phyloP scores from a whole-genome alignment of 2,888 invertebrate genomes.

The Cryptocheilus praepositus region DNA sequence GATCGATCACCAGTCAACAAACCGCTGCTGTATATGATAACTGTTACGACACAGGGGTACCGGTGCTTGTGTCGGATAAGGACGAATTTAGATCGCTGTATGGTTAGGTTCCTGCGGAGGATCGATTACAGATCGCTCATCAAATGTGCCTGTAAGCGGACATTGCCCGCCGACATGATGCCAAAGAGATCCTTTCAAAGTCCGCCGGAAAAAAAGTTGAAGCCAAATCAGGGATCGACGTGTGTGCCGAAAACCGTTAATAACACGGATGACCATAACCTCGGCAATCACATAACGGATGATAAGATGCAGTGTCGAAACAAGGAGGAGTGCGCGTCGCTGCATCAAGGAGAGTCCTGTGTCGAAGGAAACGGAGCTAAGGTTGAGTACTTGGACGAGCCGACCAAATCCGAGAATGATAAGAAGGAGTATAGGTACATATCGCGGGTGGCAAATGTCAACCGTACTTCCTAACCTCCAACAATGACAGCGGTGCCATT shows the following conservation, averaged over 20 bases:
- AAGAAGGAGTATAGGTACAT: conserved; percentile 85
- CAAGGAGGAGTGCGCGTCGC: background rate
- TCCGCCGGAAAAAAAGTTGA: conserved; percentile 47
- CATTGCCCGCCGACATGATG: conserved; percentile 45
- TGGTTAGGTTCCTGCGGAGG: background rate
- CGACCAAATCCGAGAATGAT: conserved; percentile 85
- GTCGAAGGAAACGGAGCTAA: conserved; percentile 30
- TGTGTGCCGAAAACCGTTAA: conserved; percentile 15
- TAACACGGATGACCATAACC: conserved; percentile 12
- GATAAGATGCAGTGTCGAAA: conserved; percentile 24
- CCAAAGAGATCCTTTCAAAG: conserved; percentile 50
- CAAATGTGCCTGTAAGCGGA: background rate
- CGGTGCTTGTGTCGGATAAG: too few relatives aligned
- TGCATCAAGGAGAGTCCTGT: background rate
- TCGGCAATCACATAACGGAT: background rate
- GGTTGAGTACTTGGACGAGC: conserved; percentile 74
- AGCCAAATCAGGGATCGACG: conserved; percentile 13
- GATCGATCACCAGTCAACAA: too few relatives aligned
- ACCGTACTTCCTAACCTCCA: background rate
- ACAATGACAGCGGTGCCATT: too few relatives aligned
- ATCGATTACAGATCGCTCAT: background rate
- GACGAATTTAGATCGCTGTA: background rate
- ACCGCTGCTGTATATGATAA: too few relatives aligned
- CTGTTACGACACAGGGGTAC: too few relatives aligned
- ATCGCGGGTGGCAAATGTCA: background rate